Percentiles rank a stretch among this genome's conserved stretches.
These are phyloP conservation scores for Acrobasis suavella DNA, from an alignment of 2,888 invertebrate genomes.

Conservation along the genomic window DNA sequence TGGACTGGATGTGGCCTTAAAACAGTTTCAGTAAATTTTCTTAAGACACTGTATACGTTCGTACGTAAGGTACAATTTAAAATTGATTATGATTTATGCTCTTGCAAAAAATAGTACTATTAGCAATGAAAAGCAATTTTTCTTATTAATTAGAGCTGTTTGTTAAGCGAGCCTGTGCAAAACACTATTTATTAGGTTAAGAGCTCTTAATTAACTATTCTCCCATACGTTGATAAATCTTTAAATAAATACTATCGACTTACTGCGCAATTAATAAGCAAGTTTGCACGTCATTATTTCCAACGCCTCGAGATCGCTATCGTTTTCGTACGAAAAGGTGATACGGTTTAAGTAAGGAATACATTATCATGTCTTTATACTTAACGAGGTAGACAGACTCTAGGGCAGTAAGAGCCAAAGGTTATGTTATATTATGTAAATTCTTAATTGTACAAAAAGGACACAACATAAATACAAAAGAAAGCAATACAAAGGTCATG, in stretches of 20 bases:
- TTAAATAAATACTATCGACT: slow-evolving; percentile 53
- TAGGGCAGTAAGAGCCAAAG: too few species aligned
- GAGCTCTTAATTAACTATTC: slow-evolving; percentile 60
- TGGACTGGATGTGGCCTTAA: too few species aligned
- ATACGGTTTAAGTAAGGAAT: slow-evolving; percentile 20
- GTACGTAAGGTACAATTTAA: too few species aligned
- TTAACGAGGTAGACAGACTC: too few species aligned
- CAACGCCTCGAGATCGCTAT: slow-evolving; percentile 27
- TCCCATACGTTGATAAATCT: slow-evolving; percentile 56
- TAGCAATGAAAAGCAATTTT: background rate
- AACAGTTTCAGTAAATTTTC: too few species aligned
- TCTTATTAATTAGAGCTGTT: slow-evolving; percentile 1
- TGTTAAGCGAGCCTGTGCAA: slow-evolving; percentile 17
- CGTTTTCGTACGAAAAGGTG: slow-evolving; percentile 19
- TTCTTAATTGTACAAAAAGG: too few species aligned
- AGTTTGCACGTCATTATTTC: slow-evolving; percentile 35
- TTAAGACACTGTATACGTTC: too few species aligned
- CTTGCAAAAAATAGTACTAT: background rate
- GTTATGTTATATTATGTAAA: too few species aligned
- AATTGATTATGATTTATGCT: too few species aligned
- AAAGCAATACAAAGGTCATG: too few species aligned
- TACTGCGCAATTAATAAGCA: slow-evolving; percentile 30
- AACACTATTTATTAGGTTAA: slow-evolving; percentile 41
- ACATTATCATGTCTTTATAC: background rate
- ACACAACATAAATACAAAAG: too few species aligned